These are phyloP conservation scores for Heliothis virescens DNA, from an alignment of 1,140 invertebrate genomes.

Conservation along the genomic window DNA sequence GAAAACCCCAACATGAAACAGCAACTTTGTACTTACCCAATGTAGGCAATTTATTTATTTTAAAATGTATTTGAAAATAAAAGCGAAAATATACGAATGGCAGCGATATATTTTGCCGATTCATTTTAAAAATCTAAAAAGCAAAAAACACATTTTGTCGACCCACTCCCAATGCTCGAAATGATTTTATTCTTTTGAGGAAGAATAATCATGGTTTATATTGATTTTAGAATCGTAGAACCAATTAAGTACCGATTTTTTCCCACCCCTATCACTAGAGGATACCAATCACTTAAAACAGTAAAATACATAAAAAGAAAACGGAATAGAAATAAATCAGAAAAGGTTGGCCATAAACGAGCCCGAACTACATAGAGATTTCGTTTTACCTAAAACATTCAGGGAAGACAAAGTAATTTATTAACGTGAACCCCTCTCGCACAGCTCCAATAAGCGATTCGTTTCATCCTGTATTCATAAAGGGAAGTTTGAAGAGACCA, in stretches of 20 bases:
- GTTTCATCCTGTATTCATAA: conserved; percentile 39
- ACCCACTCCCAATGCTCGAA: too few species aligned
- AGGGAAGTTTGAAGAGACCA: conserved; percentile 37
- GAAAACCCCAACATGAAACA: conserved; percentile 8
- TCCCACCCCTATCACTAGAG: too few species aligned
- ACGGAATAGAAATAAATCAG: neutral
- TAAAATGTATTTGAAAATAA: neutral
- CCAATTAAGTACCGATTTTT: too few species aligned
- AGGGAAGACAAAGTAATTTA: conserved; percentile 5
- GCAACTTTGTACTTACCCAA: conserved; percentile 9
- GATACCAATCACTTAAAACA: too few species aligned
- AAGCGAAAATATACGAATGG: too few species aligned
- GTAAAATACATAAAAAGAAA: too few species aligned
- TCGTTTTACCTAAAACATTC: neutral
- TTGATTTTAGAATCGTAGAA: too few species aligned
- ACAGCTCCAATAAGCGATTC: conserved; percentile 29
- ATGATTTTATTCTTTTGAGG: too few species aligned
- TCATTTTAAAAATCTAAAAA: too few species aligned
- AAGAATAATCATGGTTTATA: too few species aligned
- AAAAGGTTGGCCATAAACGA: neutral
- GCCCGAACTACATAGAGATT: neutral
- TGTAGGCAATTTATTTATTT: neutral
- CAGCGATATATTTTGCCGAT: too few species aligned
- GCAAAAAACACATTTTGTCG: too few species aligned
- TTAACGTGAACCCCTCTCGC: neutral